Evolutionary conservation across 2,888 invertebrate species (phyloP).

Genomic region (Orgyia antiqua): DNA sequence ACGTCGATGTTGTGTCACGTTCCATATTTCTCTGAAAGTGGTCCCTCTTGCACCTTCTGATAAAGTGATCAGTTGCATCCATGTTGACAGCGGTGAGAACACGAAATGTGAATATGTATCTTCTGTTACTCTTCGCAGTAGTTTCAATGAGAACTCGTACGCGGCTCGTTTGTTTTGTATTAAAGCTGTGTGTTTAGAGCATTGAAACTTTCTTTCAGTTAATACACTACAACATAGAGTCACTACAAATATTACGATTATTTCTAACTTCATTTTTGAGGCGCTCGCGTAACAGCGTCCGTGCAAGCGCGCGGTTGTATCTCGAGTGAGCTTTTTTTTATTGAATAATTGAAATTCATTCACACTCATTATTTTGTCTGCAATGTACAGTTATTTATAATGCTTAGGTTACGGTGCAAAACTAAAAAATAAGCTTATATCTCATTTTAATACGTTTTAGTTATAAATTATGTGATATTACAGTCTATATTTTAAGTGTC

Average conservation of each 20-base stretch:
- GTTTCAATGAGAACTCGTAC: constrained; percentile 45
- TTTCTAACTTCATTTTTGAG: constrained; percentile 32
- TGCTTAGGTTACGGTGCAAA: constrained; percentile 2
- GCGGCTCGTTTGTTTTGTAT: constrained; percentile 37
- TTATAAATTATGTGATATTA: too few species aligned
- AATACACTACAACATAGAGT: constrained; percentile 18
- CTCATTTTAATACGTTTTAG: too few species aligned
- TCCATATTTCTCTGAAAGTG: constrained; percentile 44
- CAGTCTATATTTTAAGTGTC: too few species aligned
- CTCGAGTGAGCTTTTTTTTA: constrained; percentile 17
- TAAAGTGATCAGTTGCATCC: constrained; percentile 48
- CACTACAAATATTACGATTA: constrained; percentile 17
- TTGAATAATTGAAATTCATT: too few species aligned
- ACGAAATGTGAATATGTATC: constrained; percentile 49
- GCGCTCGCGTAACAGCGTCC: constrained; percentile 2
- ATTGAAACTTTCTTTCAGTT: constrained; percentile 23
- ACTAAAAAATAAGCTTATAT: too few species aligned
- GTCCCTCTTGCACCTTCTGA: constrained; percentile 45
- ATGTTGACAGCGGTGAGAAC: constrained; percentile 52
- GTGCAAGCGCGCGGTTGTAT: neutral
- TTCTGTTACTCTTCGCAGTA: constrained; percentile 45
- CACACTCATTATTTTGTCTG: too few species aligned
- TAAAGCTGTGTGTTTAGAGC: constrained; percentile 33
- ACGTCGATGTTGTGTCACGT: constrained; percentile 37
- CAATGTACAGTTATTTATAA: constrained; percentile 15